These are phyloP conservation scores for Muscina levida DNA, from an alignment of 2,888 invertebrate genomes.

Conservation along the genomic window DNA sequence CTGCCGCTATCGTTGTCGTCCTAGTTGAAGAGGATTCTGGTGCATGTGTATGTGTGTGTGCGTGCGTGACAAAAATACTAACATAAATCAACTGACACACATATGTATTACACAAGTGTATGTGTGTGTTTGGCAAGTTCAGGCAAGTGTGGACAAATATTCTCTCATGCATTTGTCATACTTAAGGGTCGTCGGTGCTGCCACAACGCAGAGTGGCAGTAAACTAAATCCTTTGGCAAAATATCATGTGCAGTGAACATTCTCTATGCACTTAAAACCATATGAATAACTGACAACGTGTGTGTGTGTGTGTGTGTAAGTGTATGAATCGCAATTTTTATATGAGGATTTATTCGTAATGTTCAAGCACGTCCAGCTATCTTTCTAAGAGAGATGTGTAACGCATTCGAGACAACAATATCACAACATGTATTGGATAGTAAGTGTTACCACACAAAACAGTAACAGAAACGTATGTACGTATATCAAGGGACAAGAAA, in stretches of 20 bases:
- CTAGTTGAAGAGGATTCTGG: neutral
- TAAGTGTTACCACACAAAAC: neutral
- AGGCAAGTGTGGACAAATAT: neutral
- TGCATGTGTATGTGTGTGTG: neutral
- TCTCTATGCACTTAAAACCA: neutral
- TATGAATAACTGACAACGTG: neutral
- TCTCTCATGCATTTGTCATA: slow-evolving; percentile 42
- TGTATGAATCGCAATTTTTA: neutral
- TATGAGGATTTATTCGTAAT: neutral
- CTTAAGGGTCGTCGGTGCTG: slow-evolving; percentile 30
- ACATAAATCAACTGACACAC: slow-evolving; percentile 45
- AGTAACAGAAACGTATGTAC: neutral
- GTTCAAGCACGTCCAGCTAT: slow-evolving; percentile 2
- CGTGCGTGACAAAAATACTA: slow-evolving; percentile 48
- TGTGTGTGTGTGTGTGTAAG: neutral
- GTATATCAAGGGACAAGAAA: neutral
- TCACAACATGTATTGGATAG: neutral
- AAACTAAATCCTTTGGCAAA: slow-evolving; percentile 38
- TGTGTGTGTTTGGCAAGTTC: neutral
- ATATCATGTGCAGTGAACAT: neutral
- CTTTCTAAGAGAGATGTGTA: neutral
- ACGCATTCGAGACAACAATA: neutral
- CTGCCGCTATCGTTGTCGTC: neutral
- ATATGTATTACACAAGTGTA: neutral
- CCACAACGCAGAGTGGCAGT: slow-evolving; percentile 22